Percentiles rank a stretch among this genome's conserved stretches.
Evolutionary conservation across 2,888 invertebrate species (phyloP).

Genomic region (Choreutis nemorana): DNA sequence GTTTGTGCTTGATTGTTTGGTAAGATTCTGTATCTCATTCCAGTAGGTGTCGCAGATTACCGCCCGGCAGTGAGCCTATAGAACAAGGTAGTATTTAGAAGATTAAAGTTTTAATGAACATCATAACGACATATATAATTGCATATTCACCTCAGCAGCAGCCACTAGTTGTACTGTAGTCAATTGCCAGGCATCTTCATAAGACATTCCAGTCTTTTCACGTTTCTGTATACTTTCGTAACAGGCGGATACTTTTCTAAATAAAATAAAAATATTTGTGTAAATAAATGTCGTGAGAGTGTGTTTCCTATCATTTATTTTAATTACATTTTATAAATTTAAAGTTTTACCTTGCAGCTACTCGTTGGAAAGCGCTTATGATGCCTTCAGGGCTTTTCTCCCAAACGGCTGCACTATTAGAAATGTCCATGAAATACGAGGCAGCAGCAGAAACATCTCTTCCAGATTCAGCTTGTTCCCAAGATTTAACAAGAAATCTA

Average conservation of each 20-base stretch:
- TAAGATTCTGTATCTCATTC: conserved; percentile 53
- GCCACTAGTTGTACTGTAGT: conserved; percentile 81
- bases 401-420: conserved; percentile 20
- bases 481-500: conserved; percentile 79
- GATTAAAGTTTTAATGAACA: not conserved
- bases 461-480: conserved; percentile 70
- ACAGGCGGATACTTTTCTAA: conserved; percentile 73
- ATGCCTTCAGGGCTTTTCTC: conserved; percentile 56
- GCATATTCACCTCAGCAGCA: conserved; percentile 77
- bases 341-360: conserved; percentile 66
- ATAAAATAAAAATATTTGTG: conserved; percentile 12
- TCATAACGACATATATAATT: not conserved
- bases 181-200: conserved; percentile 84
- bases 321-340: not conserved
- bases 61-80: conserved; percentile 82
- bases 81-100: conserved; percentile 16
- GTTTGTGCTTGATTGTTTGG: conserved; percentile 60
- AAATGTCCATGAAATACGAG: conserved; percentile 62
- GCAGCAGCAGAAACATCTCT: conserved; percentile 72
- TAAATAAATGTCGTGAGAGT: not conserved
- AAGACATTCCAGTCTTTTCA: conserved; percentile 65
- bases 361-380: conserved; percentile 62
- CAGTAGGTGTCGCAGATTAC: conserved; percentile 79
- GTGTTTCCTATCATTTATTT: conserved; percentile 1
- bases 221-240: conserved; percentile 71